Evolutionary conservation across 1,140 invertebrate species (phyloP), one percentile per base, ranked within the genome.

Genomic region (Lordiphosa mommai): DNA sequence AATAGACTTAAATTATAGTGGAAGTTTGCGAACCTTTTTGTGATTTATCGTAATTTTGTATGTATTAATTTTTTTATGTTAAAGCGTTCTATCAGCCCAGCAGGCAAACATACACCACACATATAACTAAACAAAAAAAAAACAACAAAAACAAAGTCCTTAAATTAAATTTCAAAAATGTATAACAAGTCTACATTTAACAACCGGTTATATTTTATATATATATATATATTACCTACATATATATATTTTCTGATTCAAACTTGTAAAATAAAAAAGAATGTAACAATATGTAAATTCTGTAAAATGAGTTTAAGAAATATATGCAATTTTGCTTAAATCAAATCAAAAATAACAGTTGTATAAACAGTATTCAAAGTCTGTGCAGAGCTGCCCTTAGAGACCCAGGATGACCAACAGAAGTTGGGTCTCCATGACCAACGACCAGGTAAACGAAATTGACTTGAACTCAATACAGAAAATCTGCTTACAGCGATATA

Each of bases 11-110:
- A 80, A 67, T 57, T 77, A 61, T 80, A 82, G 76, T 66, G 60
- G 64, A 80, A 80, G 67, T 82, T 71, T 82, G 74, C 71, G 68
- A 70, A 80, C 76, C 53, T 76, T 73, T 84, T 80, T 80, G 76
- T 80, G 76, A 80, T 80, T 82, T 80, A 80, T 84, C 60, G 61
- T 76, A 76, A 71, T 80, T 76, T 71, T 56, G 48, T 63, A 63
- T 67, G 76, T 58, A 73, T 69, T 59, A 53, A 59, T 53, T 59
- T 55, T 38, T 58, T 36, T 77, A 72, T 77, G 68, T 79, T 79
- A 57, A 61, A 51, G 37, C 38, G 36, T 72, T 72, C 32, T 60
- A 65, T 79, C 61, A 65, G 60, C 20, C 44, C 70, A 70, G 60
- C 72, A 29, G 60, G 32, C 38, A 48, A 59, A 48, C 30, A 29